Conservation (phyloP, 2,113 vertebrate genomes). For the Octodon degus region DNA sequence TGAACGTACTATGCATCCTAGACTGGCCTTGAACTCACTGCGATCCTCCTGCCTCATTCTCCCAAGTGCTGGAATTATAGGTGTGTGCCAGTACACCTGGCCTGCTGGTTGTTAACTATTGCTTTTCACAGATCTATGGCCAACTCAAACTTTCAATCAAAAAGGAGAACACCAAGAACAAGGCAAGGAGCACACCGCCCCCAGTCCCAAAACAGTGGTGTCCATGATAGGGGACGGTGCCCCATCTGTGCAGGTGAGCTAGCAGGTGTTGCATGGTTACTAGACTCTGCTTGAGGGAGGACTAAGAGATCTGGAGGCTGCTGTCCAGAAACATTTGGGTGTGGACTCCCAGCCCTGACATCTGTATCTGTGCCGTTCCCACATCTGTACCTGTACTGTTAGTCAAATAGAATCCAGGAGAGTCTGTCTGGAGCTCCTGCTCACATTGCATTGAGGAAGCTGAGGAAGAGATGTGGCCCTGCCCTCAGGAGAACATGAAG, state of each 20-base stretch:
- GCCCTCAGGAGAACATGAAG: background rate
- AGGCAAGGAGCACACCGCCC: background rate
- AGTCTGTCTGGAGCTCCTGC: background rate
- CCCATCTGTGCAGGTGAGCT: conserved; percentile 87
- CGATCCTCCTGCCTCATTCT: background rate
- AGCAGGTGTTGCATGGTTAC: background rate
- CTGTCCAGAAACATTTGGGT: background rate
- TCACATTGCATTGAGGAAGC: background rate
- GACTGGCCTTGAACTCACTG: background rate
- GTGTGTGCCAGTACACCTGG: background rate
- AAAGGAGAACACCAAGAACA: background rate
- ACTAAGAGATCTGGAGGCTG: background rate
- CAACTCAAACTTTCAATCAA: background rate
- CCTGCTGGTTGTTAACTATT: background rate
- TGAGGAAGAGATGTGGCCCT: background rate
- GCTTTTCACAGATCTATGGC: conserved; percentile 54
- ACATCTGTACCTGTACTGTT: background rate
- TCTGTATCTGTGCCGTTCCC: background rate
- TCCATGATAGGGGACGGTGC: conserved; percentile 66
- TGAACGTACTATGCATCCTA: background rate
- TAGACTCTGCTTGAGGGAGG: background rate
- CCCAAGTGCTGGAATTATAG: background rate
- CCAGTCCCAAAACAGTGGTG: background rate
- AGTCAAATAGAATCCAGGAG: background rate
- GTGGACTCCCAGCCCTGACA: background rate